Base-by-base conservation (phyloP, 2,888 invertebrate species). In the Apamea anceps region DNA sequence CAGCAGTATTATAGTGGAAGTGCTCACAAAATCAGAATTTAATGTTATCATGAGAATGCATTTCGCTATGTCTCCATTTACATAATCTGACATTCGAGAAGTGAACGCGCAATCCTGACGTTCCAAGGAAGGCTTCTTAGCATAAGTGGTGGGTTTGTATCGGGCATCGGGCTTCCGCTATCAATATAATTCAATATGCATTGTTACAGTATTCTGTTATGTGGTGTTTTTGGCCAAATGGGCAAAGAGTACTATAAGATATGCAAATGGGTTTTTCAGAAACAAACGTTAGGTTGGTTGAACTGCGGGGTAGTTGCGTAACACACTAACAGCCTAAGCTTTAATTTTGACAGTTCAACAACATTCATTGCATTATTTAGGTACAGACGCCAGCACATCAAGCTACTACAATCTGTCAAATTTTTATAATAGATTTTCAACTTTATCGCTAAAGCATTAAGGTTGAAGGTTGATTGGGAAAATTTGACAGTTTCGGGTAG, bases 11-110 rank as follows among this genome's bases (percentile, higher is more conserved):
- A 62, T 72, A 72, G 72, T 81, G 72, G 82, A 65, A 75, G 32
- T 75, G 67, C 79, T 76, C 25, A 81, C 81, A 72, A 81, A 87
- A 89, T 85, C 86, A 81, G 82, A 85, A 83, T 82, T 79, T 75
- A 75, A 79, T 85, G 79, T 74, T 82, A 81, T 83, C 84, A 68
- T 68, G 78, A 77, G 84, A 86, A 84, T 86, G 86, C 86, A 84
- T 86, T 85, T 71, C 72, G 66, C 71, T 74, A 42, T 78, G 57
- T 81, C 75, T 8, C 42, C 75, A 87, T 89, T 89, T 83, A 80
- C 88, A 89, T 89, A 89, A 89, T 87, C 85, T 87, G 86, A 81
- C 81, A 65, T 83, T 79, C 73, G 82, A 84, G 84, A 54, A 82
- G 79, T 85, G 79, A 88, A 75, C 79, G 86, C 72, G 81, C 81